Percentiles rank a stretch among this genome's conserved stretches.
Evolutionary conservation across 2,797 vertebrate species (phyloP).

Genomic region (Cossypha caffra): DNA sequence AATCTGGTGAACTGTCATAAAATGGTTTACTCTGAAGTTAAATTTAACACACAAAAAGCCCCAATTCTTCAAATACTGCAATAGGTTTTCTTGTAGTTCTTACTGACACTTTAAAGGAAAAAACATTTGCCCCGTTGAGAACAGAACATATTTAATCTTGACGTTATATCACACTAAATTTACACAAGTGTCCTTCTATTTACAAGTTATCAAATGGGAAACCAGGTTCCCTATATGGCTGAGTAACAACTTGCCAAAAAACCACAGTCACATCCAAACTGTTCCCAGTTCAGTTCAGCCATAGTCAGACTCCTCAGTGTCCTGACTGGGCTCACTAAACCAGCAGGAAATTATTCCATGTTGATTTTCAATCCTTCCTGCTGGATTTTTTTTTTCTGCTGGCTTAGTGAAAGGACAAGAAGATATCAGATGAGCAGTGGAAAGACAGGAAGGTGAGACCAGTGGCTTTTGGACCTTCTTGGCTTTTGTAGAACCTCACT

Average conservation of each 20-base stretch:
- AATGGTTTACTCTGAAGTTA: not conserved
- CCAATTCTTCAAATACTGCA: not conserved
- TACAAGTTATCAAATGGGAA: not conserved
- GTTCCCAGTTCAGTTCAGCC: not conserved
- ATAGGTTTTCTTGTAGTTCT: not conserved
- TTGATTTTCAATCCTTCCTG: not conserved
- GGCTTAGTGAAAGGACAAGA: not conserved
- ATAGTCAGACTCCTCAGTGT: not conserved
- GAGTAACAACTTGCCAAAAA: not conserved
- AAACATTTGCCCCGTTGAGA: not conserved
- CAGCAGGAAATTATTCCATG: not conserved
- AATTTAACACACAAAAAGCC: not conserved
- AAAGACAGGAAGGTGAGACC: not conserved
- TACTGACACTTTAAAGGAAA: not conserved
- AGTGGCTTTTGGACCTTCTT: not conserved
- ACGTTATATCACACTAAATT: not conserved
- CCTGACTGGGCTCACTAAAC: not conserved
- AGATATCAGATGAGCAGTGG: not conserved
- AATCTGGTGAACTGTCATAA: not conserved
- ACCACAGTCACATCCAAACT: accelerated
- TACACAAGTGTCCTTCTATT: not conserved
- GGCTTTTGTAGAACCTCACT: not conserved
- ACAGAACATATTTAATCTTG: not conserved
- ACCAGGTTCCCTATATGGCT: not conserved
- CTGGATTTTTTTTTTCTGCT: not conserved